Evolutionary conservation across 2,797 vertebrate genomes (phyloP).

Genomic region (Darevskia mixta): DNA sequence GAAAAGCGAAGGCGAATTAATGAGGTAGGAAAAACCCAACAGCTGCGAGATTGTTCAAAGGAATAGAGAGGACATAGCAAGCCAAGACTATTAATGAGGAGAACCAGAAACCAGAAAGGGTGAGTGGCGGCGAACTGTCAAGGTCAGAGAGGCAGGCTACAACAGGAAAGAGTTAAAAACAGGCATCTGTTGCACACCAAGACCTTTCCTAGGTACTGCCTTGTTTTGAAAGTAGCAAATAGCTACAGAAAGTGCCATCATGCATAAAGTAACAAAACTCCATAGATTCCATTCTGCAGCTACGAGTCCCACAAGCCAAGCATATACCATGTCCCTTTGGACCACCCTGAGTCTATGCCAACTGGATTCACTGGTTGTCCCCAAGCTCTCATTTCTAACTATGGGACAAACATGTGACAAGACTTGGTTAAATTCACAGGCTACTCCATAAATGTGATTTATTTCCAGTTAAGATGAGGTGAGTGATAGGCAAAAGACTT

Average conservation of each 20-base stretch:
- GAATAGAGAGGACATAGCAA: not conserved
- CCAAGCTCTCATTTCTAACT: not conserved
- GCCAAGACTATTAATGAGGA: not conserved
- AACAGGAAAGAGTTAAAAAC: conserved; percentile 24
- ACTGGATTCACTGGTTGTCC: not conserved
- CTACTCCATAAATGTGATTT: not conserved
- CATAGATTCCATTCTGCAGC: not conserved
- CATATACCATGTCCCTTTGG: not conserved
- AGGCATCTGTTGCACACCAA: conserved; percentile 7
- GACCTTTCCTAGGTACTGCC: not conserved
- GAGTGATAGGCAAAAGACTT: not conserved
- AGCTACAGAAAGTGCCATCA: not conserved
- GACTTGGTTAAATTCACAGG: not conserved
- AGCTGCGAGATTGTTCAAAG: not conserved
- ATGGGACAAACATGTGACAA: not conserved
- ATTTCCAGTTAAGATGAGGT: not conserved
- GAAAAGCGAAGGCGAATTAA: conserved; percentile 32
- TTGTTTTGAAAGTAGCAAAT: not conserved
- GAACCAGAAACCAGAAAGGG: not conserved
- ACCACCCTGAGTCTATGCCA: not conserved
- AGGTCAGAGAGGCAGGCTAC: conserved; percentile 30
- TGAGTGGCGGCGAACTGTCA: not conserved
- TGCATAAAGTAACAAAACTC: not conserved
- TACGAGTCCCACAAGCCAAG: not conserved
- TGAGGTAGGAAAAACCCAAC: conserved; percentile 27